Conservation (phyloP, 1,140 invertebrate genomes). For the Brachionus manjavacas region DNA sequence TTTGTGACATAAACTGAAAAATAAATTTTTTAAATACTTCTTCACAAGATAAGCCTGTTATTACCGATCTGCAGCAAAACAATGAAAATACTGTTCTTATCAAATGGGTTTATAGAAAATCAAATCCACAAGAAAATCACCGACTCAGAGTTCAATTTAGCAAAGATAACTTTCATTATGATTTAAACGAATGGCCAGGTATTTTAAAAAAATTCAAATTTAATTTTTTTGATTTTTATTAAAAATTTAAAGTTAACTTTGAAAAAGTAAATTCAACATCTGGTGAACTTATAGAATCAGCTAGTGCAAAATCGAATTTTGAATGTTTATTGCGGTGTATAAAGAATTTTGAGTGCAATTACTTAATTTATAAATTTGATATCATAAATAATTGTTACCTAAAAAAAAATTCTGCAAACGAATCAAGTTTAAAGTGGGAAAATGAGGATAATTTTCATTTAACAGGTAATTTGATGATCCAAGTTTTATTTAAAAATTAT, state of each 20-base stretch:
- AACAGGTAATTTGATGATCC: not conserved
- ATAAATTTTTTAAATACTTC: not conserved
- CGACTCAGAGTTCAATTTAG: constrained; percentile 21
- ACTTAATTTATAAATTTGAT: not conserved
- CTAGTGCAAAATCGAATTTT: not conserved
- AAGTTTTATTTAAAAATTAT: not conserved
- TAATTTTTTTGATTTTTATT: not conserved
- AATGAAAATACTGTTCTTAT: not conserved
- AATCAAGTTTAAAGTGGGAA: not conserved
- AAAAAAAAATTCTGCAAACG: not conserved
- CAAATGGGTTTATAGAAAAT: not conserved
- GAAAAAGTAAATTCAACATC: not conserved
- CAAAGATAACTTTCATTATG: constrained; percentile 22
- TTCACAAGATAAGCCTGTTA: not conserved
- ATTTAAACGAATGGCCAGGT: constrained; percentile 23
- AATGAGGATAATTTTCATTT: not conserved
- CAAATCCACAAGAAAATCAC: not conserved
- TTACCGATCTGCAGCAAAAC: not conserved
- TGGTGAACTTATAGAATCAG: not conserved
- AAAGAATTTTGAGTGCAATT: not conserved
- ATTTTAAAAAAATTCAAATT: not conserved
- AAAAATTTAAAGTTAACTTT: not conserved
- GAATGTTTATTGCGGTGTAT: constrained; percentile 19
- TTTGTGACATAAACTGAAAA: not conserved
- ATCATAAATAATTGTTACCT: not conserved